Evolutionary conservation across 2,888 invertebrate genomes (phyloP).

Genomic region (Cheilosia urbana): DNA sequence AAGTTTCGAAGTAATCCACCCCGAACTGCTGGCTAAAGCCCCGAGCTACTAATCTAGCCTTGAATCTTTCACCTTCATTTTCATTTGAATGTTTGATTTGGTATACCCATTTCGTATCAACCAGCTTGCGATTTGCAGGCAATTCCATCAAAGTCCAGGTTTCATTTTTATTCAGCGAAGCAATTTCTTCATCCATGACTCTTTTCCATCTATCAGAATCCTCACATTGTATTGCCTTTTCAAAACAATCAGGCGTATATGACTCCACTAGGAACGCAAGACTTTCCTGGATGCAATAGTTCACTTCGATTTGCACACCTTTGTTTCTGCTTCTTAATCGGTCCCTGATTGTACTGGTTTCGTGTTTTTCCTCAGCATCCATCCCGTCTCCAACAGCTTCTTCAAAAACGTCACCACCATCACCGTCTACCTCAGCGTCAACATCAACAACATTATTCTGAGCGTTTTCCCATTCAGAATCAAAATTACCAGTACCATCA

Average conservation of each 20-base stretch:
- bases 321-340: slow-evolving; percentile 37
- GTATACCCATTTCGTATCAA: slow-evolving; percentile 15
- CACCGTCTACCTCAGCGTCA: neutral
- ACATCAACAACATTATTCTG: neutral
- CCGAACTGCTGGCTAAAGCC: neutral
- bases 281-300: slow-evolving; percentile 34
- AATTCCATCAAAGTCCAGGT: slow-evolving; percentile 48
- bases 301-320: slow-evolving; percentile 6
- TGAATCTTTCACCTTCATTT: slow-evolving; percentile 4
- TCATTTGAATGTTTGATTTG: slow-evolving; percentile 42
- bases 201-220: slow-evolving; percentile 22
- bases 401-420: slow-evolving; percentile 15
- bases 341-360: slow-evolving; percentile 1
- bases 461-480: slow-evolving; percentile 8
- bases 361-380: neutral
- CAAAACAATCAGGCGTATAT: slow-evolving; percentile 31
- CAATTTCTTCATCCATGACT: slow-evolving; percentile 43
- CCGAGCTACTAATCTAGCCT: slow-evolving; percentile 1
- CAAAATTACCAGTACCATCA: slow-evolving; percentile 15
- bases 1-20: slow-evolving; percentile 35
- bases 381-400: slow-evolving; percentile 13
- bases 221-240: slow-evolving; percentile 48
- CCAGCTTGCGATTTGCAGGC: no score
- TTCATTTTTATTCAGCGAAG: slow-evolving; percentile 60
- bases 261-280: slow-evolving; percentile 41